Percentiles rank a stretch among this genome's conserved stretches.
Conservation (phyloP, 2,797 vertebrate genomes). For the Gallinago solitaria region DNA sequence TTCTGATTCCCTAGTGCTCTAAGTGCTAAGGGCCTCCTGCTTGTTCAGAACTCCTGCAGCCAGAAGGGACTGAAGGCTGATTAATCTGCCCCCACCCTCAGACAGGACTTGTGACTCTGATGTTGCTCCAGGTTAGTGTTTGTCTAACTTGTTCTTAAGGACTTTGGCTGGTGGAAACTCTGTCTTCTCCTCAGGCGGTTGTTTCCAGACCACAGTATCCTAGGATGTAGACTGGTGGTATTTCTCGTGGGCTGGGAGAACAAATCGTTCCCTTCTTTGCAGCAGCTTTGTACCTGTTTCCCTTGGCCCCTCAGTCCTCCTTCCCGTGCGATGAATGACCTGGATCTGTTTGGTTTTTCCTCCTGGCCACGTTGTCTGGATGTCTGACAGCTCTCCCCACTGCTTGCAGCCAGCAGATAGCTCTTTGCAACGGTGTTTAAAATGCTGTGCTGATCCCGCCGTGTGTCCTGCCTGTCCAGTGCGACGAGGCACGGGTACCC, state of each 20-base stretch:
- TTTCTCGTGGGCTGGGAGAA: not conserved
- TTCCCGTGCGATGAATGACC: not conserved
- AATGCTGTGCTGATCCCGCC: accelerated
- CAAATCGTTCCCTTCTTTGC: not conserved
- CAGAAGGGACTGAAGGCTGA: not conserved
- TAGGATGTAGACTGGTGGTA: not conserved
- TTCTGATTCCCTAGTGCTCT: not conserved
- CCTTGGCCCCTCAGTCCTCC: not conserved
- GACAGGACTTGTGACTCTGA: not conserved
- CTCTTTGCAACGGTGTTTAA: not conserved
- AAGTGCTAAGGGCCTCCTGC: not conserved
- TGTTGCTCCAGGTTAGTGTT: slow-evolving; percentile 18
- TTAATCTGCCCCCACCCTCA: not conserved
- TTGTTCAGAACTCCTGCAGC: not conserved
- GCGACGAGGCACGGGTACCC: not conserved
- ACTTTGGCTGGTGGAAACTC: not conserved
- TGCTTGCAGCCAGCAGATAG: not conserved
- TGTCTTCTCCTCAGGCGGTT: not conserved
- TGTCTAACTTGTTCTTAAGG: not conserved
- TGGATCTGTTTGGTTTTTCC: not conserved
- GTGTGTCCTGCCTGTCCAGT: not conserved
- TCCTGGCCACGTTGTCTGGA: not conserved
- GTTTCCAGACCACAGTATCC: not conserved
- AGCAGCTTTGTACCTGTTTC: not conserved
- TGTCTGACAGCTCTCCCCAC: not conserved